phyloP scores from a whole-genome alignment of 2,888 invertebrate species.

The Drosophila subquinaria region DNA sequence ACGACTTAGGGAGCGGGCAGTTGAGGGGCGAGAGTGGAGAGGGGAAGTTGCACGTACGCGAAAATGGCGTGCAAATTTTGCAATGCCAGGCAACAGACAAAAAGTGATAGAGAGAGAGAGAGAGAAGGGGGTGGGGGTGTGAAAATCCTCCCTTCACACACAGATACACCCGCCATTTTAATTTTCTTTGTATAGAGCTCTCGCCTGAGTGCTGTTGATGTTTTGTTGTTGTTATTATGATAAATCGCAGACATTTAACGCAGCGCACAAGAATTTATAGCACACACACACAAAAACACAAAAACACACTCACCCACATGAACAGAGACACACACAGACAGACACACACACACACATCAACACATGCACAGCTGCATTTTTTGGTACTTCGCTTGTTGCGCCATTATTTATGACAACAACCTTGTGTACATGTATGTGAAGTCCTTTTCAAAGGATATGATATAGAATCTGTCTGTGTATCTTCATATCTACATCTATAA shows the following conservation, averaged over 20 bases:
- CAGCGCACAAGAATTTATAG: conserved; percentile 62
- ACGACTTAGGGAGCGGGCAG: conserved; percentile 32
- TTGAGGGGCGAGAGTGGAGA: conserved; percentile 2
- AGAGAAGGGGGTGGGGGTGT: not conserved
- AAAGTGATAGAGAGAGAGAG: not conserved
- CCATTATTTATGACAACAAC: conserved; percentile 49
- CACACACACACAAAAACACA: conserved; percentile 12
- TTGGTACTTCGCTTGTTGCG: conserved; percentile 59
- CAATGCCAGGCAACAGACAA: conserved; percentile 34
- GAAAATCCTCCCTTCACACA: not conserved
- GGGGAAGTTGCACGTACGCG: conserved; percentile 56
- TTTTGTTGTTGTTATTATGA: conserved; percentile 67
- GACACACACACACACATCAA: conserved; percentile 6
- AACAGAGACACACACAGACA: conserved; percentile 10
- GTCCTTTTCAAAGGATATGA: not conserved
- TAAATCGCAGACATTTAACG: conserved; percentile 70
- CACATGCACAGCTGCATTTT: conserved; percentile 47
- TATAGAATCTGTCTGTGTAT: not conserved
- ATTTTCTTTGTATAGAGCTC: conserved; percentile 58
- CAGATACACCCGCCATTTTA: conserved; percentile 48
- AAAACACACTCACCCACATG: not conserved
- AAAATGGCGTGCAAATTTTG: conserved; percentile 68
- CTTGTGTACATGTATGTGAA: conserved; percentile 5
- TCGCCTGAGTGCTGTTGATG: conserved; percentile 55
- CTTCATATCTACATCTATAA: conserved; percentile 1